These are phyloP conservation scores for Hafferia zeledoni DNA, from an alignment of 2,797 vertebrate genomes.

Conservation along the genomic window DNA sequence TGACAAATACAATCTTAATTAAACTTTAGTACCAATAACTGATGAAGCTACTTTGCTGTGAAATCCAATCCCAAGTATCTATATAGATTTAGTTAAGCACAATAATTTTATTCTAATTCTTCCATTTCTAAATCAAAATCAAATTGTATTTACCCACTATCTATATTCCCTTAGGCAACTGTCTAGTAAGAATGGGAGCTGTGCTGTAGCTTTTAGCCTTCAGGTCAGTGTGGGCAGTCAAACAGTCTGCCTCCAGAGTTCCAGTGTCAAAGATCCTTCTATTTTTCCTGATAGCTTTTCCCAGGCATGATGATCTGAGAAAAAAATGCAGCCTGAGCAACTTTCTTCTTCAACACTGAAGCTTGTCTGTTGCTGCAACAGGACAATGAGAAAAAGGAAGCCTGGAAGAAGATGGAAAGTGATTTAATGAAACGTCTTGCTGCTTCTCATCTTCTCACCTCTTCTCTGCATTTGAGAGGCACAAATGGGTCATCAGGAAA, in stretches of 20 bases:
- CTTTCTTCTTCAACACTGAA: neutral
- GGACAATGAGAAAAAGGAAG: neutral
- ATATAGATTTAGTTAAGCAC: neutral
- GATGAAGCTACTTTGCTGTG: neutral
- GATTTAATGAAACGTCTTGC: neutral
- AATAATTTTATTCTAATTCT: neutral
- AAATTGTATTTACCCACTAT: neutral
- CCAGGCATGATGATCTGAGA: neutral
- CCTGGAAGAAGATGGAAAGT: neutral
- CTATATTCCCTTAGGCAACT: neutral
- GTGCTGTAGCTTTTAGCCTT: neutral
- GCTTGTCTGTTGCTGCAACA: neutral
- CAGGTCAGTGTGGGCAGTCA: neutral
- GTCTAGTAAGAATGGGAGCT: neutral
- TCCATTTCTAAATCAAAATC: neutral
- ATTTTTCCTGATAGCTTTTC: neutral
- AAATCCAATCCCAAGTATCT: constrained; percentile 1
- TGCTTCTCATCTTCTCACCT: neutral
- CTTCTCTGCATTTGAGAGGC: neutral
- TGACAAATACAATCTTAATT: constrained; percentile 30
- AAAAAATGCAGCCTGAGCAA: neutral
- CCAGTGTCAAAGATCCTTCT: neutral
- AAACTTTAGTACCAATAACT: constrained; percentile 5
- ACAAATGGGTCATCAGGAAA: neutral
- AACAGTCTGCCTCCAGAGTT: neutral